Conservation (phyloP, 2,797 vertebrate genomes). For the Distichodus sexfasciatus region DNA sequence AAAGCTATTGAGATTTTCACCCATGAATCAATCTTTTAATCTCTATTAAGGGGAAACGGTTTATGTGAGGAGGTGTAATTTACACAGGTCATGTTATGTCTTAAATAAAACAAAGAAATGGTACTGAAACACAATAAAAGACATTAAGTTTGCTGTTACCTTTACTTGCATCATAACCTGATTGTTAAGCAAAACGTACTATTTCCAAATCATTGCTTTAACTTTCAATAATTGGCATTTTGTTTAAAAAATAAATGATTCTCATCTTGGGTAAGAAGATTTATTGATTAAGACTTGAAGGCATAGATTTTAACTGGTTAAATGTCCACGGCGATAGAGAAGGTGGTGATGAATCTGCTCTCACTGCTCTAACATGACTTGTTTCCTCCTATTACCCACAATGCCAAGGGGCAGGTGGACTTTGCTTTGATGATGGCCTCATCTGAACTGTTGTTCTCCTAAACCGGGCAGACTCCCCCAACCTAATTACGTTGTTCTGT, state of each 20-base stretch:
- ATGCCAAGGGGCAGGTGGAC: neutral
- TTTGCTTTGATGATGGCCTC: neutral
- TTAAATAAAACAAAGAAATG: no score
- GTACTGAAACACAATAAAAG: neutral
- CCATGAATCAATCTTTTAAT: neutral
- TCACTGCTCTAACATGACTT: neutral
- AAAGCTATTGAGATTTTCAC: neutral
- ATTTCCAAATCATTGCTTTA: neutral
- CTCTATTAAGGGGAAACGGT: no score
- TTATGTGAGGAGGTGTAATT: no score
- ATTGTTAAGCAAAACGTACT: neutral
- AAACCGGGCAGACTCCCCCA: neutral
- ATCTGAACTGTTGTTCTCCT: neutral
- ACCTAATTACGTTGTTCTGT: neutral
- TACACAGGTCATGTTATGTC: no score
- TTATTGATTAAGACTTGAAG: slow-evolving; percentile 3
- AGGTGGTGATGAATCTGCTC: slow-evolving; percentile 2
- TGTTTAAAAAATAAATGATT: no score
- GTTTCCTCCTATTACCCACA: neutral
- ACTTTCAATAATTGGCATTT: neutral
- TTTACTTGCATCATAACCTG: no score
- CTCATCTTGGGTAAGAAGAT: no score
- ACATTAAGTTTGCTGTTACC: no score
- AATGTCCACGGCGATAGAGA: neutral
- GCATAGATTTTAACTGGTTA: neutral